Evolutionary conservation across 2,797 vertebrate genomes (phyloP).

Genomic region (Acanthurus tractus): DNA sequence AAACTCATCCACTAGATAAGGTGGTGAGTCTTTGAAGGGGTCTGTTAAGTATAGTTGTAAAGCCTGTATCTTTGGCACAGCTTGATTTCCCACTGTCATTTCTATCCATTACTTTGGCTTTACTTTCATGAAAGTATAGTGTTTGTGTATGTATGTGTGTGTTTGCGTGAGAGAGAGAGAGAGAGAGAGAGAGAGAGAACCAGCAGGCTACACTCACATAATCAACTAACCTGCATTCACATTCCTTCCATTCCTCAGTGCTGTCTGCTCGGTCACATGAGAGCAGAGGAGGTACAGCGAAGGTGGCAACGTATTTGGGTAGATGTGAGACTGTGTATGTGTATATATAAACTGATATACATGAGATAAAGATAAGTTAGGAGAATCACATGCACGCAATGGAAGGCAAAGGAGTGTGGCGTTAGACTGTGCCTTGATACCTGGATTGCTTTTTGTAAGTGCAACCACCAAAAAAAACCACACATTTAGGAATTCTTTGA

Average conservation of each 20-base stretch:
- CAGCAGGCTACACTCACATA: constrained; percentile 43
- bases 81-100: not conserved
- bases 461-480: not conserved
- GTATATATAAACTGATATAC: too few relatives aligned
- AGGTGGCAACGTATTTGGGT: constrained; percentile 24
- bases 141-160: constrained; percentile 5
- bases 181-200: not conserved
- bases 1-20: too few relatives aligned
- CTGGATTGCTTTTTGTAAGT: not conserved
- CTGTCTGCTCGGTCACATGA: constrained; percentile 76
- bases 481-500: constrained; percentile 16
- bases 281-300: constrained; percentile 41
- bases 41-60: not conserved
- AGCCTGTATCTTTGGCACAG: not conserved
- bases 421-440: not conserved
- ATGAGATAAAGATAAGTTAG: not conserved
- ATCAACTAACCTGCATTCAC: constrained; percentile 74
- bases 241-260: constrained; percentile 76
- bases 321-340: not conserved
- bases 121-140: constrained; percentile 4
- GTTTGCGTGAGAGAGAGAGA: not conserved
- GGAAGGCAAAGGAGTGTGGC: not conserved
- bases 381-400: not conserved
- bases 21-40: not conserved
- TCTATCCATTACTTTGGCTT: not conserved